A percentile compares a stretch with the other conserved stretches of the same genome.
Evolutionary conservation across 2,888 invertebrate genomes (phyloP).

Genomic region (Mylabris sibirica): DNA sequence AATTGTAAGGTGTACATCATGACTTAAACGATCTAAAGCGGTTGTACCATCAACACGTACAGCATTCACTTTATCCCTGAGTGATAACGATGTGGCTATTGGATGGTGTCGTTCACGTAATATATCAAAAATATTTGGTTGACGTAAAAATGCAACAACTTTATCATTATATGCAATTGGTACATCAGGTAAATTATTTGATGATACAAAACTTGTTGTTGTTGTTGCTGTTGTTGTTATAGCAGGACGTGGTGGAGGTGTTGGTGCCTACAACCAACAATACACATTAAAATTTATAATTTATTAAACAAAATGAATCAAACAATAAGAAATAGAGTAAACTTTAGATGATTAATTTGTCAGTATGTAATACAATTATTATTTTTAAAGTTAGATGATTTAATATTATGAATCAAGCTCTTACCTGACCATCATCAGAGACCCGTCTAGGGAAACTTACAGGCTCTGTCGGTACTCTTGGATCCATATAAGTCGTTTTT

Average conservation of each 20-base stretch:
- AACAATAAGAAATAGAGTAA: too few relatives aligned
- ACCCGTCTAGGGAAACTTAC: conserved; percentile 60
- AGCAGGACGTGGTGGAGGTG: conserved; percentile 78
- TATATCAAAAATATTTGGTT: conserved; percentile 93
- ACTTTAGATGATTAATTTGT: too few relatives aligned
- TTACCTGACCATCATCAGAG: conserved; percentile 52
- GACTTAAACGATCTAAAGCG: conserved; percentile 84
- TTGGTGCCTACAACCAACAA: conserved; percentile 68
- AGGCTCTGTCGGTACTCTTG: conserved; percentile 88
- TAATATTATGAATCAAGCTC: conserved; percentile 21
- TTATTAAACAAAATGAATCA: not conserved
- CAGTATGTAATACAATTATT: too few relatives aligned
- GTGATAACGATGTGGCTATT: conserved; percentile 72
- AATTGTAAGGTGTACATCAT: conserved; percentile 93
- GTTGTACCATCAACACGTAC: conserved; percentile 88
- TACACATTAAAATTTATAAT: not conserved
- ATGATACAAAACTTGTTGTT: conserved; percentile 57
- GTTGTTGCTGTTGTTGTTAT: conserved; percentile 60
- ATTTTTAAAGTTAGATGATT: not conserved
- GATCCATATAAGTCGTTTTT: conserved; percentile 96
- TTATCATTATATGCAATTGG: conserved; percentile 95
- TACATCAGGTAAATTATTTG: conserved; percentile 68
- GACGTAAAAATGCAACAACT: conserved; percentile 94
- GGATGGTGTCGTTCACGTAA: conserved; percentile 82
- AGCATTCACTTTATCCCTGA: conserved; percentile 87